Conservation (phyloP, 2,888 invertebrate genomes). For the Microctonus hyperodae region DNA sequence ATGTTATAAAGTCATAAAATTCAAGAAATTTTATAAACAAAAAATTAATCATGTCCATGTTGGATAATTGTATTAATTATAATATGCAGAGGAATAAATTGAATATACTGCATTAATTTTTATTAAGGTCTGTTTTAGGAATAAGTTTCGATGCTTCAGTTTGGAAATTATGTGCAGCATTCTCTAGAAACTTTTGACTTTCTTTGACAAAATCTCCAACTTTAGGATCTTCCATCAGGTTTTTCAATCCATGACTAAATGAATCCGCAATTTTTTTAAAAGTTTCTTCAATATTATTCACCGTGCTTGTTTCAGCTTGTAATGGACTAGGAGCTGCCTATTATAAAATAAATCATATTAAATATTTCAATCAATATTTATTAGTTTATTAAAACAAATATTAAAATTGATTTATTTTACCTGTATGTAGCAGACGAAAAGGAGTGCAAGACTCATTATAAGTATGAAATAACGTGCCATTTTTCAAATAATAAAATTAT, state of each 20-base stretch:
- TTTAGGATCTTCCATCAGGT: constrained; percentile 41
- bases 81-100: background rate
- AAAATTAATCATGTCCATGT: too few species aligned
- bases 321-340: constrained; percentile 23
- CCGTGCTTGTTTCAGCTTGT: constrained; percentile 16
- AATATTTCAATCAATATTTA: constrained; percentile 4
- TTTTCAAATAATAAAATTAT: background rate
- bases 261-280: constrained; percentile 36
- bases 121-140: constrained; percentile 41
- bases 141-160: constrained; percentile 44
- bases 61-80: background rate
- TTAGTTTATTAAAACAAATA: background rate
- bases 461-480: constrained; percentile 48
- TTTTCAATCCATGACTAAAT: constrained; percentile 37
- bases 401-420: constrained; percentile 38
- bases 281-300: constrained; percentile 30
- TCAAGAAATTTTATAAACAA: too few species aligned
- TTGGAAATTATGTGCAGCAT: constrained; percentile 41
- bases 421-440: constrained; percentile 43
- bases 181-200: constrained; percentile 40
- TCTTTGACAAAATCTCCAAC: constrained; percentile 41
- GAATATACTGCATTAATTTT: background rate
- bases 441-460: constrained; percentile 38
- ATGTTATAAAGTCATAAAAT: too few species aligned
- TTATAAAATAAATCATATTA: constrained; percentile 18